These are phyloP conservation scores for Marronus borbonicus DNA, from an alignment of 2,888 invertebrate species.

Conservation along the genomic window DNA sequence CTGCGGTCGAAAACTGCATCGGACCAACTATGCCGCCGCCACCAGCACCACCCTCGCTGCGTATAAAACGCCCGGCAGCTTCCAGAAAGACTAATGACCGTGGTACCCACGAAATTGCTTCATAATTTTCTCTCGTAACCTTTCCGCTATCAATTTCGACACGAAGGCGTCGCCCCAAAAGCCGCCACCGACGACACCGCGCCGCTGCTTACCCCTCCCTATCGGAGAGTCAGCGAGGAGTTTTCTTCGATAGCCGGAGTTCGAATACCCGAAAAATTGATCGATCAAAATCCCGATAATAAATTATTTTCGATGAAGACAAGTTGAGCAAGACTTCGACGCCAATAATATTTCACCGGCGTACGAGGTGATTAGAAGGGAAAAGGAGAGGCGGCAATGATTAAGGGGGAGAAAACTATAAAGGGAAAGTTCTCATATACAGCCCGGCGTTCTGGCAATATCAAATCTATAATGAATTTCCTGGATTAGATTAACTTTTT, in stretches of 20 bases:
- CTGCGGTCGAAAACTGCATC: slow-evolving; percentile 55
- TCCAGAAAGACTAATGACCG: slow-evolving; percentile 68
- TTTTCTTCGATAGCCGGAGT: background rate
- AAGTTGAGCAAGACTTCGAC: slow-evolving; percentile 40
- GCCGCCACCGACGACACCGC: slow-evolving; percentile 21
- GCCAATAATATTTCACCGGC: slow-evolving; percentile 41
- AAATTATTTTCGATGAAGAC: slow-evolving; percentile 48
- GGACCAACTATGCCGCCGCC: background rate
- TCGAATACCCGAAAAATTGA: slow-evolving; percentile 45
- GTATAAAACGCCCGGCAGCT: background rate
- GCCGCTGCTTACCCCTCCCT: slow-evolving; percentile 59
- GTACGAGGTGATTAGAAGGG: background rate
- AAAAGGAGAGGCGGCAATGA: background rate
- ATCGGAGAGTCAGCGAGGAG: background rate
- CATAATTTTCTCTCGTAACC: slow-evolving; percentile 70
- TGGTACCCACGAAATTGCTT: slow-evolving; percentile 70
- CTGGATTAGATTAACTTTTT: too few relatives aligned
- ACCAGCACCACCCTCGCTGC: background rate
- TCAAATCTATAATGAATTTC: background rate
- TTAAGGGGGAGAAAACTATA: background rate
- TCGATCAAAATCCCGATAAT: slow-evolving; percentile 39
- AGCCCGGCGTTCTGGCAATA: background rate
- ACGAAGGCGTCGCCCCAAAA: slow-evolving; percentile 55
- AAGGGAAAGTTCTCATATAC: too few relatives aligned
- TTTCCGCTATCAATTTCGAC: slow-evolving; percentile 69